Evolutionary conservation across 1,140 invertebrate species (phyloP).

Genomic region (Helicoverpa zea): DNA sequence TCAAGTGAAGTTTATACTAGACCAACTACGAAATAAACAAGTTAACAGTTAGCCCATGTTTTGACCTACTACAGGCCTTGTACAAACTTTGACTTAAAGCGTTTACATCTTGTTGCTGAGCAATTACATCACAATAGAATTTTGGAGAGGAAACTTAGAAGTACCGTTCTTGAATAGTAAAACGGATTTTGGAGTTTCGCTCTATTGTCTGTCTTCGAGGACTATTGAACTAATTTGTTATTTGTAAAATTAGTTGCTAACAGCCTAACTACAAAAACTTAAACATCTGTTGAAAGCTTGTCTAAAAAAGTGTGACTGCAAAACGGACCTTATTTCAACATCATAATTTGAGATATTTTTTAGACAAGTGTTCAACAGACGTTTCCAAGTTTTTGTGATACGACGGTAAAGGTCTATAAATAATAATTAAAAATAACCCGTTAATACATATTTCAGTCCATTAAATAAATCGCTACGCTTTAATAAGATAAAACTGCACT

Average conservation of each 20-base stretch:
- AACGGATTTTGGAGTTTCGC: not conserved
- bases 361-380: too few relatives aligned
- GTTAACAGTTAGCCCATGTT: conserved; percentile 17
- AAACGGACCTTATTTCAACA: too few relatives aligned
- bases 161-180: too few relatives aligned
- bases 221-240: too few relatives aligned
- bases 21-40: conserved; percentile 10
- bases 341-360: too few relatives aligned
- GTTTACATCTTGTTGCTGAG: conserved; percentile 6
- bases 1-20: conserved; percentile 4
- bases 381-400: too few relatives aligned
- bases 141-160: conserved; percentile 2
- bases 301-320: too few relatives aligned
- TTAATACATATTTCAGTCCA: not conserved
- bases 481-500: too few relatives aligned
- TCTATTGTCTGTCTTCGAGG: not conserved
- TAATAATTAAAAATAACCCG: not conserved
- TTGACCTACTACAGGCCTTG: conserved; percentile 14
- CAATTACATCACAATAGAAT: conserved; percentile 18
- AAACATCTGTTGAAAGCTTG: too few relatives aligned
- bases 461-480: too few relatives aligned
- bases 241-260: too few relatives aligned
- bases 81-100: conserved; percentile 14
- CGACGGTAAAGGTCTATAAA: not conserved
- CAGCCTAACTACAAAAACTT: too few relatives aligned